Evolutionary conservation across 2,888 invertebrate species (phyloP).

Genomic region (Trichopoda pennipes): DNA sequence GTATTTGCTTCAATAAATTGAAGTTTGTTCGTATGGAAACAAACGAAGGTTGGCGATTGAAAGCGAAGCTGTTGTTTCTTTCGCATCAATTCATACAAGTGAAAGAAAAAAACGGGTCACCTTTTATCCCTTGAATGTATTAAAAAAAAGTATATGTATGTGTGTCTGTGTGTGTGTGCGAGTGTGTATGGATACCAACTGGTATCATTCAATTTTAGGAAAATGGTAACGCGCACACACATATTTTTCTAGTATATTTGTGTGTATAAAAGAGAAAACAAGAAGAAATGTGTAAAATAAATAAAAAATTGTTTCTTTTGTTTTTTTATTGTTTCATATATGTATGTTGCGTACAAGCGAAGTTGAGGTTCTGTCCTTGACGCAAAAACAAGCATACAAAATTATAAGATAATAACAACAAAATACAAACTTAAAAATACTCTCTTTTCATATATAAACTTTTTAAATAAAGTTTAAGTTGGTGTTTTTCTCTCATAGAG

Average conservation of each 20-base stretch:
- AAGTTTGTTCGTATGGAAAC: constrained; percentile 21
- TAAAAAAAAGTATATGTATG: not conserved
- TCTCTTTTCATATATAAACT: too few relatives aligned
- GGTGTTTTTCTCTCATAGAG: too few relatives aligned
- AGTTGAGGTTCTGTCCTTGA: constrained; percentile 19
- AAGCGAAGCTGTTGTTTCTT: constrained; percentile 25
- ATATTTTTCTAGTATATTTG: not conserved
- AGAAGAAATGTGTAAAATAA: constrained; percentile 6
- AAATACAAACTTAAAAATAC: not conserved
- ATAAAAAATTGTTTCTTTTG: not conserved
- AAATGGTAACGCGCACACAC: not conserved
- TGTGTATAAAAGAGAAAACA: not conserved
- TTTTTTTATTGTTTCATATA: not conserved
- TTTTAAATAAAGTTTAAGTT: too few relatives aligned
- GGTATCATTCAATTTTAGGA: not conserved
- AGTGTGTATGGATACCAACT: constrained; percentile 1
- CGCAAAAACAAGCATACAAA: constrained; percentile 1
- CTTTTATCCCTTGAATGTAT: constrained; percentile 24
- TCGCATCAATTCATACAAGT: constrained; percentile 3
- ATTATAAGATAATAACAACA: not conserved
- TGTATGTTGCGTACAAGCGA: constrained; percentile 2
- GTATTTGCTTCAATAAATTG: not conserved
- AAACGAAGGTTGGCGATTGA: constrained; percentile 33
- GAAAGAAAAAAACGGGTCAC: constrained; percentile 17
- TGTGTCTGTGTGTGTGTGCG: not conserved